Evolutionary conservation across 2,113 vertebrate species (phyloP), one percentile per base, ranked within the genome.

Genomic region (Lagopus leucura): DNA sequence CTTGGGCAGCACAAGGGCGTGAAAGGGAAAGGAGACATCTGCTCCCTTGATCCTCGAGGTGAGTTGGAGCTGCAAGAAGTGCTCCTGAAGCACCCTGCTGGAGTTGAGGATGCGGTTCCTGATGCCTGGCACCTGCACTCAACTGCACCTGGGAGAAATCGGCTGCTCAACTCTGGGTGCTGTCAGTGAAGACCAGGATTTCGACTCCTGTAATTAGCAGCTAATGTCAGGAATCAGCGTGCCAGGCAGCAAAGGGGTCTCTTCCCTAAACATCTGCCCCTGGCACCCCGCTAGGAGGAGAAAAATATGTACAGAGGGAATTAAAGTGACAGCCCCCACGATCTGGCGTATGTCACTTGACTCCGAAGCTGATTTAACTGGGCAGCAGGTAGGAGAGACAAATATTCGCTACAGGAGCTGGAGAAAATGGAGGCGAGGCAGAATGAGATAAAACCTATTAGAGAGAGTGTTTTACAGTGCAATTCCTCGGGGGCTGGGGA

Each of bases 321-420:
- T 92, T 92, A 86, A 93, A 95, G 92, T 96, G 95, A 95, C 95
- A 95, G 92, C 90, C 90, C 92, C 95, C 3, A 3, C 10, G 28
- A 90, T 97, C 93, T 95, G 96, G 94, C 93, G 79, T 95, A 90
- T 95, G 95, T 96, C 92, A 95, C 76, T 89, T 89, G 82, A 90
- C 92, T 95, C 82, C 15, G 5, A 95, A 92, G 90, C 90, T 90
- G 93, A 95, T 95, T 79, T 75, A 90, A 88, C 93, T 66, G 88
- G 94, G 80, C 94, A 90, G 93, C 96, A 96, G 96, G 96, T 96
- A 97, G 88, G 72, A 89, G 91, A 95, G 94, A 94, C 86, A 95
- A 93, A 95, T 97, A 96, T 76, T 88, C 92, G 28, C 73, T 24
- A 82, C 54, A 93, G 80, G 66, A 95, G 48, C 79, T 86, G 82